Percentiles rank a stretch among this genome's conserved stretches.
Conservation (phyloP, 1,140 invertebrate genomes). For the Cydia strobilella region DNA sequence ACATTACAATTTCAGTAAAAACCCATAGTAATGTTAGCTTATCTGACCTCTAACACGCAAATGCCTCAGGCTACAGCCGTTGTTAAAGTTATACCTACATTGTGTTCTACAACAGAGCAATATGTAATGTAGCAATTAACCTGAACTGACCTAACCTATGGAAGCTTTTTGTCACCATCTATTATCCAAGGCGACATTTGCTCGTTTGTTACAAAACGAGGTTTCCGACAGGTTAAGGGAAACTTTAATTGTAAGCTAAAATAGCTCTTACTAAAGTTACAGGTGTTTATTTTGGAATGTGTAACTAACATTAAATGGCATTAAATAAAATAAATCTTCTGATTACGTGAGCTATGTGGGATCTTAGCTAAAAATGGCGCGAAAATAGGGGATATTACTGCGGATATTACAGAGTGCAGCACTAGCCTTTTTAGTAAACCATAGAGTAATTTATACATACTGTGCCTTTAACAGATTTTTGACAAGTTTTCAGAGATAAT, state of each 20-base stretch:
- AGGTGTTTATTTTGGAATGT: too few relatives aligned
- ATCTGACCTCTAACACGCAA: background rate
- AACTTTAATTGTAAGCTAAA: background rate
- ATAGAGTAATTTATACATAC: too few relatives aligned
- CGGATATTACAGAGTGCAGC: too few relatives aligned
- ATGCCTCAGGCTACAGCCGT: background rate
- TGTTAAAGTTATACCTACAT: background rate
- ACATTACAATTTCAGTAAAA: slow-evolving; percentile 1
- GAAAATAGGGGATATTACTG: too few relatives aligned
- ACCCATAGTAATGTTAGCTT: background rate
- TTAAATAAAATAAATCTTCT: too few relatives aligned
- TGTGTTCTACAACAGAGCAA: background rate
- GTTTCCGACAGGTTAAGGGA: background rate
- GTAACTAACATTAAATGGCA: too few relatives aligned
- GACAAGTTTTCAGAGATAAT: too few relatives aligned
- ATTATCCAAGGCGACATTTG: background rate
- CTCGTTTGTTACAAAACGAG: slow-evolving; percentile 23
- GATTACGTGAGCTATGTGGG: too few relatives aligned
- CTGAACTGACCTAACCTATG: background rate
- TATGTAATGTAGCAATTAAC: background rate
- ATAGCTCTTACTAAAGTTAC: background rate
- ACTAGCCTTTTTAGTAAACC: too few relatives aligned
- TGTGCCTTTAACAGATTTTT: too few relatives aligned
- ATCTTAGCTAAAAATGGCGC: too few relatives aligned
- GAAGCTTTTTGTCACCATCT: slow-evolving; percentile 3